Evolutionary conservation across 2,113 vertebrate genomes (phyloP), one percentile per base, ranked within the genome.

Genomic region (Pagrus major): DNA sequence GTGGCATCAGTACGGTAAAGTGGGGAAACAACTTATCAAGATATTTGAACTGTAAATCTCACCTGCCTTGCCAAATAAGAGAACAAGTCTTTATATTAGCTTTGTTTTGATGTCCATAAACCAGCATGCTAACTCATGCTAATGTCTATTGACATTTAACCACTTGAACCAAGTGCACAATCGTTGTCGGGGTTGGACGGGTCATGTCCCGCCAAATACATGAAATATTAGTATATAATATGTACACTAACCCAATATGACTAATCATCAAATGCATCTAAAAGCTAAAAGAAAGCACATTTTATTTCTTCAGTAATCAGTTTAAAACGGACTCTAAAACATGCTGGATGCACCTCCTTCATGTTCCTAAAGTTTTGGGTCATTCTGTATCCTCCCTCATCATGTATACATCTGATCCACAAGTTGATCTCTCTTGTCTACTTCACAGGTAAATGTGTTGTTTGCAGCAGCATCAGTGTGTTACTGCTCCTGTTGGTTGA

Each of bases 21-120:
- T 4, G 14, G 18, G 18, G 29, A 23, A 23, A 54, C 16, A 37
- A 61, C 12, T 46, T 16, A 49, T 44, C 3, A 10, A 21, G 4
- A 37, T 39, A n/a, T 27, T 15, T 47, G 71, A 46, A 39, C 49
- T 39, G 68, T 60, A 52, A 21, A 51, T 66, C 42, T 51, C 27
- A 47, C 20, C 44, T 29, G 14, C 31, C 27, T 42, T 49, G 35
- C 46, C 18, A n/a, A 42, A 42, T 23, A 59, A 29, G 11, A 12
- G 11, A 25, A 31, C 31, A 8, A 51, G 3, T 63, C n/a, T 29
- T 39, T 9, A 16, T 47, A 15, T n/a, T 20, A 9, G 35, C 25
- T 63, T 29, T 27, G 12, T 21, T 51, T 37, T 9, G 9, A n/a
- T 16, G 27, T 20, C 25, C 25, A 55, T 15, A 16, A 31, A 31